Conservation (phyloP, 2,113 vertebrate genomes). For the Pelodiscus sinensis region DNA sequence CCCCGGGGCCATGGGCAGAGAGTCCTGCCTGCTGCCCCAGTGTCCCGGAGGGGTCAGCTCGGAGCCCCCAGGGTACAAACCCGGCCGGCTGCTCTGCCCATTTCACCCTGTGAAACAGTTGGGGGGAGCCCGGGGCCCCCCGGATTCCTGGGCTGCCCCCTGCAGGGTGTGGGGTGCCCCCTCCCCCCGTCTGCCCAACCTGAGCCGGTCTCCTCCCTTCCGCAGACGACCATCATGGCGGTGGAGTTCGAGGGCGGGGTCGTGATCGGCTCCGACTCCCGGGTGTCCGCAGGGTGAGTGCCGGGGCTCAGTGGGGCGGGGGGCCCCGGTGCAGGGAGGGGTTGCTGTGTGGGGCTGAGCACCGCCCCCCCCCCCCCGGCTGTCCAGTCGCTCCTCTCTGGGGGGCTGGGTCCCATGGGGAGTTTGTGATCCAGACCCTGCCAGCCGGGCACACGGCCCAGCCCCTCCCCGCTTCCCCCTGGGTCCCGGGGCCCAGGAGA, state of each 20-base stretch:
- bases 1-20: background rate
- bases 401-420: too few relatives aligned
- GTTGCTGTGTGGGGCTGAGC: too few relatives aligned
- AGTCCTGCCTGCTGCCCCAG: background rate
- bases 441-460: background rate
- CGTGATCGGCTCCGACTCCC: slow-evolving; percentile 88
- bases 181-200: background rate
- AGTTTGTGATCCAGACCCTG: background rate
- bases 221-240: slow-evolving; percentile 90
- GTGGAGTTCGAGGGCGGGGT: slow-evolving; percentile 87
- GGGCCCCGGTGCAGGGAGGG: background rate
- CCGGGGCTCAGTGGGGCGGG: fast-evolving
- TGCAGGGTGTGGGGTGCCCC: background rate
- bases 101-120: too few relatives aligned
- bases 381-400: too few relatives aligned
- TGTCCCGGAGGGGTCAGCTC: fast-evolving
- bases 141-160: background rate
- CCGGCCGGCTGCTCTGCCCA: too few relatives aligned
- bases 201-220: background rate
- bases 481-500: background rate
- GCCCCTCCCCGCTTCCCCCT: background rate
- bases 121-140: too few relatives aligned
- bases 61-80: fast-evolving
- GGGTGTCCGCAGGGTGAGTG: slow-evolving; percentile 89
- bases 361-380: too few relatives aligned